Evolutionary conservation across 1,140 invertebrate species (phyloP), one percentile per base, ranked within the genome.

Genomic region (Bombus huntii): DNA sequence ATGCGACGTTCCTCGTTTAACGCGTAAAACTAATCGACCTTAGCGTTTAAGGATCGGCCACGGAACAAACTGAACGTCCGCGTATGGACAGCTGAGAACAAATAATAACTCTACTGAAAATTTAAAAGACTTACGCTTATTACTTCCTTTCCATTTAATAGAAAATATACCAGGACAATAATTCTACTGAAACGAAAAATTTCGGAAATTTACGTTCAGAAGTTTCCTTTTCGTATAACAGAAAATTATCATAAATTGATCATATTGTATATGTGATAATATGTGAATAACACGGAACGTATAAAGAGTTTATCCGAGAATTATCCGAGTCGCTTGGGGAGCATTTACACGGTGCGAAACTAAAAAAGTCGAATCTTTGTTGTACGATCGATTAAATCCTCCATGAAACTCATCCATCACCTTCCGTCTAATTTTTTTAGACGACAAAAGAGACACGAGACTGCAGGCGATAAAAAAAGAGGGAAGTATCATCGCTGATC

Each of bases 331-430:
- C 44, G 42, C 22, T 53, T 34, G n/a, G 15, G 13, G 6, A 28
- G 9, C 13, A 39, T 42, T 65, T n/a, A 34, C n/a, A 10, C 10
- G 4, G 3, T 1, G 6, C 3, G 6, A 44, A 31, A 44, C 8
- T 18, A 10, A 65, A 42, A 77, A 65, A 77, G 1, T 62, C 57
- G 28, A 77, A 65, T 44, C 57, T 39, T 10, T 15, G 4, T 47
- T 9, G 53, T 37, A 39, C 10, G 10, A 10, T 47, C 81, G 82
- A 83, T 78, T 25, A 22, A 31, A 72, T 39, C 68, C 10, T 2
- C 2, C 12, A 10, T 47, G 62, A 44, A 74, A 53, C 47, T 89
- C 89, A 90, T 90, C 89, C 81, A 85, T 90, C 88, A 90, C 80
- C 39, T 70, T 47, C 34, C 68, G 44, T 31, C 75, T 31, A 5